A percentile compares a stretch with the other conserved stretches of the same genome.
These are phyloP conservation scores for Boulengeromyrus knoepffleri DNA, from an alignment of 2,113 vertebrate species.

Conservation along the genomic window DNA sequence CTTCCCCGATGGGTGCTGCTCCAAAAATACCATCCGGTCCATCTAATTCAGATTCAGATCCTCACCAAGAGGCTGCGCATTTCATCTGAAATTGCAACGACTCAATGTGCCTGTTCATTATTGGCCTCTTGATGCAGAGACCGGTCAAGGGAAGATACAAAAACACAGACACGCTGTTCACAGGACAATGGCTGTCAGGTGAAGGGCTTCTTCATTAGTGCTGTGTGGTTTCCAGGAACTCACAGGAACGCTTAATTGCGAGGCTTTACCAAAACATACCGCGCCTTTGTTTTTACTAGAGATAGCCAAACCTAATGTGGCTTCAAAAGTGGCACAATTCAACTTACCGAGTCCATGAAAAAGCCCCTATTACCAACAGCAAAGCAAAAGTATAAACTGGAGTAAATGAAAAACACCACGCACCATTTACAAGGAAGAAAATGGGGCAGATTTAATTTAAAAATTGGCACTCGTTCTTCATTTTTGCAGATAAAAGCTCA, in stretches of 20 bases:
- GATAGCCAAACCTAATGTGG: neutral
- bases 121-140: neutral
- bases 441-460: slow-evolving; percentile 94
- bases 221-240: neutral
- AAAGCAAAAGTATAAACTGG: slow-evolving; percentile 40
- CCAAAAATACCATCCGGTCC: slow-evolving; percentile 54
- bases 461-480: slow-evolving; percentile 85
- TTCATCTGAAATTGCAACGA: slow-evolving; percentile 21
- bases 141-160: neutral
- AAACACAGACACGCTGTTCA: neutral
- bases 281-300: neutral
- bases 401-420: slow-evolving; percentile 54
- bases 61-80: slow-evolving; percentile 51
- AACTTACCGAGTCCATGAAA: slow-evolving; percentile 27
- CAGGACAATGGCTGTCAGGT: neutral
- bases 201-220: neutral
- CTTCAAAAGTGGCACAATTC: slow-evolving; percentile 23
- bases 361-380: slow-evolving; percentile 25
- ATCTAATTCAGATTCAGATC: slow-evolving; percentile 61
- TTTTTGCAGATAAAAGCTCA: slow-evolving; percentile 84
- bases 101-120: neutral
- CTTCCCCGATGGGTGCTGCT: slow-evolving; percentile 60
- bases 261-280: neutral
- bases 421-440: slow-evolving; percentile 82
- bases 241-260: neutral